Evolutionary conservation across 2,888 invertebrate species (phyloP), one percentile per base, ranked within the genome.

Genomic region (Melinaea menophilus): DNA sequence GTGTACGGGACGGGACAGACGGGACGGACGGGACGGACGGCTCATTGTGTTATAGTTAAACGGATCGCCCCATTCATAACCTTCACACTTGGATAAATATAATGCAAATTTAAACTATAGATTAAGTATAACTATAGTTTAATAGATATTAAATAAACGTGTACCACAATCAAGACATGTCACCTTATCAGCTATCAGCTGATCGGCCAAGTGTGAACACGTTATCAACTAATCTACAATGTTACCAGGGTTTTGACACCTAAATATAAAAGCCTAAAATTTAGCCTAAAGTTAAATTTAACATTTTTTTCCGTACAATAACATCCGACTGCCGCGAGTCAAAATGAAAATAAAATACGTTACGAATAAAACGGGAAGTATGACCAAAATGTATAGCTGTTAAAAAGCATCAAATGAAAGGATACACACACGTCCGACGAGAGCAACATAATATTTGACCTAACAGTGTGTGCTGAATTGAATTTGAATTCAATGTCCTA

Each of bases 211-310:
- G 22, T 45, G 71, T 71, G 72, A 59, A 67, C 72, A 84, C 81
- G 82, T 76, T 82, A 84, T 83, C 84, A 66, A 56, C 35, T 69
- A 56, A 62, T 70, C 63, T 70, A 75, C 74, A 74, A 66, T 66
- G 64, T 69, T 69, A 65, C 72, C 65, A 73, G 73, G 46, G 41
- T 55, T 66, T 59, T 47, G 57, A 59, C 54, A 61, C 48, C 41
- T 45, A 12, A 7, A 11, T 41, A 46, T 31, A 9, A 34, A 31
- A 47, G 12, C 45, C 41, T 13, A 37, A 7, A 37, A 7, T 7
- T 37, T 2, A 5, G 7, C 37, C 7, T 37, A 37, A 37, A 37
- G 7, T 37, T 37, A 5, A 37, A 4, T 37, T 22, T 22, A 22
- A 1, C 22, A 22, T 22, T 22, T 22, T 22, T 22, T 22, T 22